Evolutionary conservation across 64 coral and sea anemone species (phyloP).

Genomic region (Stylophora pistillata): DNA sequence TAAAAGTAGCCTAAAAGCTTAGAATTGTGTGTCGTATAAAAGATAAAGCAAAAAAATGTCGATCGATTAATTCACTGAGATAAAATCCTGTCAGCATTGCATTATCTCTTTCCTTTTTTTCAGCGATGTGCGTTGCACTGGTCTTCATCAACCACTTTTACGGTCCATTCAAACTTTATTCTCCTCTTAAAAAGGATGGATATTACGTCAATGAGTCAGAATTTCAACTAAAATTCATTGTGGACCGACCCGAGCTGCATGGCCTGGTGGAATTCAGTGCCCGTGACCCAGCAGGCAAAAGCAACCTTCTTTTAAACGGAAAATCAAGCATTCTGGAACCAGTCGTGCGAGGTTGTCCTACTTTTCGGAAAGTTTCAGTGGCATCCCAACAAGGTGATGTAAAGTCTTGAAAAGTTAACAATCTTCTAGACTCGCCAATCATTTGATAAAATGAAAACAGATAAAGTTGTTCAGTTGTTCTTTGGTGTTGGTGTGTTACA

Average conservation of each 20-base stretch:
- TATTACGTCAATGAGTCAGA: slow-evolving; percentile 50
- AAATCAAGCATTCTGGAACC: neutral
- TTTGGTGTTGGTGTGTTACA: too few species aligned
- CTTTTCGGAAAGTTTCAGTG: neutral
- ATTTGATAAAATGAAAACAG: neutral
- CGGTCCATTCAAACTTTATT: slow-evolving; percentile 50
- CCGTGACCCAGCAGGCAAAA: neutral
- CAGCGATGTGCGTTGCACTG: neutral
- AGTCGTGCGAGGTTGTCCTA: neutral
- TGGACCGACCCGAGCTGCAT: slow-evolving; percentile 1
- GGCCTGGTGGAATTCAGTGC: neutral
- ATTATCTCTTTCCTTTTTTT: neutral
- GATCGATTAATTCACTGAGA: neutral
- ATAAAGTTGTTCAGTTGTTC: too few species aligned
- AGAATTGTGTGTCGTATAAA: too few species aligned
- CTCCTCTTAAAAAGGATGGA: slow-evolving; percentile 60
- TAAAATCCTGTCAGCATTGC: neutral
- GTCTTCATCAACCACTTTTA: slow-evolving; percentile 49
- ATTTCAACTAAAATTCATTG: slow-evolving; percentile 3
- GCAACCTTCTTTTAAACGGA: neutral
- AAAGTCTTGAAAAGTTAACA: neutral
- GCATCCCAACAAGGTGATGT: neutral
- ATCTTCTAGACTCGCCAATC: neutral
- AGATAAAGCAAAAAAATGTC: neutral
- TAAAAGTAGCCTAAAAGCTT: too few species aligned